Conservation (phyloP, 2,888 invertebrate species). For the Synanthedon formicaeformis region DNA sequence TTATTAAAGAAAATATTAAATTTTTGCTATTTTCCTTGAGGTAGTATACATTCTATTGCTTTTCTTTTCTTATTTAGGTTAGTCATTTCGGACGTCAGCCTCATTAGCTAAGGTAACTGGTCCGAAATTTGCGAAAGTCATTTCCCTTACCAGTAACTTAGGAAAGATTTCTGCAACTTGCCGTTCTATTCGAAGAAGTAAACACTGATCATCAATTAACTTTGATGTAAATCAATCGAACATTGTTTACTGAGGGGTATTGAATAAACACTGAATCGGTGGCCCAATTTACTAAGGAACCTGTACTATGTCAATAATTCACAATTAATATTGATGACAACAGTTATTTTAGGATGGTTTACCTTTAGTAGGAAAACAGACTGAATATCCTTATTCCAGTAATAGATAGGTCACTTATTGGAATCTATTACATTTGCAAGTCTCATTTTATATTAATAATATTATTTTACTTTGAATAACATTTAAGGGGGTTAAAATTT, state of each 20-base stretch:
- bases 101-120: slow-evolving; percentile 64
- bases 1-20: not conserved
- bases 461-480: too few relatives aligned
- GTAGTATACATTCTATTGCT: slow-evolving; percentile 19
- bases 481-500: too few relatives aligned
- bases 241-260: slow-evolving; percentile 1
- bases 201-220: not conserved
- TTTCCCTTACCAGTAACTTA: slow-evolving; percentile 39
- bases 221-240: slow-evolving; percentile 6
- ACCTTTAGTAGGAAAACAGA: not conserved
- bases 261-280: not conserved
- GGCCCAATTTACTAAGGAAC: not conserved
- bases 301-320: not conserved
- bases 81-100: slow-evolving; percentile 59
- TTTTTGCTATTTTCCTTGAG: not conserved
- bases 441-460: too few relatives aligned
- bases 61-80: slow-evolving; percentile 40
- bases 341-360: not conserved
- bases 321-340: not conserved
- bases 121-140: slow-evolving; percentile 54
- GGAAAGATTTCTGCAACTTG: slow-evolving; percentile 30
- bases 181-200: slow-evolving; percentile 13
- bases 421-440: too few relatives aligned
- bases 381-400: not conserved
- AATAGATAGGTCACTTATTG: not conserved